Base-by-base conservation (phyloP, 2,888 invertebrate genomes). In the Pyrrhia umbra region DNA sequence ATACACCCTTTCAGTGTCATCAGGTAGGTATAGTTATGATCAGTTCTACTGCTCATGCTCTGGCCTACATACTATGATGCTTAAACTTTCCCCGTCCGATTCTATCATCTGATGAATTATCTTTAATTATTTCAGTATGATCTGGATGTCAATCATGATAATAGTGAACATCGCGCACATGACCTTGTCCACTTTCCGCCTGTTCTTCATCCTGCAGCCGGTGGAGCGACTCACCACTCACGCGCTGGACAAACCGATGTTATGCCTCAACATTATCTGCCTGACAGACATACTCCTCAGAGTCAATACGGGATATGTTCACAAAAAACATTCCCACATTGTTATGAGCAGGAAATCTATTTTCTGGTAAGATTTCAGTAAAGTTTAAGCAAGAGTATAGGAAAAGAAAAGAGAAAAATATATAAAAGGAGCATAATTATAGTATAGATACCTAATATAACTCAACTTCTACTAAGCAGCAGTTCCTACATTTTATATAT, bases 1-100 rank as follows among this genome's bases (percentile, higher is more conserved):
- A 86, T 91, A 5, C 92, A 92, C 59, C 92, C 91, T 0, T 83
- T 87, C 6, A 92, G 92, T 62, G 56, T 81, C 21, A 82, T 88
- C 69, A 87, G 88, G 92, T 91, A 49, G n/a, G n/a, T 6, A 25
- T 13, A 30, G 2, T 20, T 2, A 39, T 39, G n/a, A 2, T 37
- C 1, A 9, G 37, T 37, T n/a, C n/a, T n/a, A n/a, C n/a, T n/a
- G n/a, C n/a, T n/a, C n/a, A 40, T 8, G 16, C 9, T 16, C 16
- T 8, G 16, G n/a, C n/a, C n/a, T n/a, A n/a, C n/a, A n/a, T n/a
- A n/a, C n/a, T n/a, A n/a, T n/a, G n/a, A n/a, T n/a, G n/a, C n/a
- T n/a, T n/a, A n/a, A n/a, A n/a, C n/a, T n/a, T n/a, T n/a, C n/a
- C n/a, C n/a, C n/a, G n/a, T n/a, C n/a, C n/a, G n/a, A n/a, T n/a